phyloP scores from a whole-genome alignment of 2,888 invertebrate genomes.

The Agrotis exclamationis region DNA sequence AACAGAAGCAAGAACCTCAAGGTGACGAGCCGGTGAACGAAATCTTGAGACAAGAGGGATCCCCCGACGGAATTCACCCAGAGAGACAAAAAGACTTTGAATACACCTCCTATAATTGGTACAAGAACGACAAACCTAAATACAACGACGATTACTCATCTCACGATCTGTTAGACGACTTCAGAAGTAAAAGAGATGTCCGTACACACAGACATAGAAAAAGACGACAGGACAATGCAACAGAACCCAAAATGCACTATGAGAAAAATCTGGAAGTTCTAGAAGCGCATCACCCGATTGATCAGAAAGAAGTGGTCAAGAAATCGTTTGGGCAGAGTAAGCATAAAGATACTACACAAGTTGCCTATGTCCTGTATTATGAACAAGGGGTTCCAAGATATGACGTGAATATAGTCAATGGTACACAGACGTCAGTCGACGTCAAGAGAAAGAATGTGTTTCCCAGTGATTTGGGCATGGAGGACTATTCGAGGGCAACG shows the following conservation, averaged over 20 bases:
- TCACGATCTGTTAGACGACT: slow-evolving; percentile 76
- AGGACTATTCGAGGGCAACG: slow-evolving; percentile 77
- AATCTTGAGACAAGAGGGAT: slow-evolving; percentile 55
- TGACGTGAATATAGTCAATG: slow-evolving; percentile 72
- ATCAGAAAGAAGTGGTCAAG: slow-evolving; percentile 81
- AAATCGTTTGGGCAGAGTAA: slow-evolving; percentile 74
- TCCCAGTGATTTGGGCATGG: slow-evolving; percentile 82
- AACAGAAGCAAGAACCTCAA: slow-evolving; percentile 71
- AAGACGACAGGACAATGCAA: slow-evolving; percentile 82
- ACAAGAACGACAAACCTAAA: slow-evolving; percentile 78
- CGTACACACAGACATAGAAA: slow-evolving; percentile 84
- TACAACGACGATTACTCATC: slow-evolving; percentile 81
- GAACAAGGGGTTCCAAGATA: slow-evolving; percentile 83
- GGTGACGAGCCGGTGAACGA: slow-evolving; percentile 78
- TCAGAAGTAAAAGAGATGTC: slow-evolving; percentile 78
- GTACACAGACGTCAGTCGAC: slow-evolving; percentile 77
- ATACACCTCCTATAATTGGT: slow-evolving; percentile 75
- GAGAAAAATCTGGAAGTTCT: slow-evolving; percentile 72
- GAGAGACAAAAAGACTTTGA: slow-evolving; percentile 76
- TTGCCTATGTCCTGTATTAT: slow-evolving; percentile 87
- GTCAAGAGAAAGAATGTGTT: slow-evolving; percentile 83
- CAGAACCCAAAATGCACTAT: slow-evolving; percentile 71
- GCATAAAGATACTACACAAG: slow-evolving; percentile 77
- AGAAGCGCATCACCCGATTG: slow-evolving; percentile 78
- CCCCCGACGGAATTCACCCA: slow-evolving; percentile 63